Conservation (phyloP, 2,113 vertebrate species). For the Pollimyrus isidori region DNA sequence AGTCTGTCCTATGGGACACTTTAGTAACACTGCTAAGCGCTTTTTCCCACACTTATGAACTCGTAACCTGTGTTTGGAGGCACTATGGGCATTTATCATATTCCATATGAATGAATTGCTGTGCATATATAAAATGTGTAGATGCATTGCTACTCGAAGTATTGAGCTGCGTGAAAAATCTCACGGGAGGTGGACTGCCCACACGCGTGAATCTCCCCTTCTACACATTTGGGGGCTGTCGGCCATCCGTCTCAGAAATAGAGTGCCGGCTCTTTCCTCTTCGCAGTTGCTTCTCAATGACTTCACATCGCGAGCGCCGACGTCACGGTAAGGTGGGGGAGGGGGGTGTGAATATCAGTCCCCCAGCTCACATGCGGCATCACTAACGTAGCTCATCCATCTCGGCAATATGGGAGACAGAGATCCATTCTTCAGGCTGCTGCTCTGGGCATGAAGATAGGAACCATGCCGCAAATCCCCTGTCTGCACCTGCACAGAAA, state of each 20-base stretch:
- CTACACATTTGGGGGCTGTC: not conserved
- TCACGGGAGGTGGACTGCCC: not conserved
- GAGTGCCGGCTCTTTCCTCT: not conserved
- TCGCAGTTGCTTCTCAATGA: not conserved
- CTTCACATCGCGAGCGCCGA: not conserved
- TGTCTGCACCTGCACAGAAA: not conserved
- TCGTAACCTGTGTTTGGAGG: not conserved
- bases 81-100: not conserved
- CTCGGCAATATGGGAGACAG: not conserved
- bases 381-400: not conserved
- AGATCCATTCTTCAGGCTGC: not conserved
- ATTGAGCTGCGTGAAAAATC: not conserved
- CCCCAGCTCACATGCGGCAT: not conserved
- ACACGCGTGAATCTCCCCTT: not conserved
- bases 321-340: not conserved
- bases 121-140: not conserved
- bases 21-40: not conserved
- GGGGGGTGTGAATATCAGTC: not conserved
- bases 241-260: not conserved
- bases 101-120: not conserved
- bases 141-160: not conserved
- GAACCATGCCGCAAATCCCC: not conserved
- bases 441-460: not conserved
- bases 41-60: not conserved
- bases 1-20: not conserved